phyloP scores from a whole-genome alignment of 2,797 vertebrate genomes.

The Acanthiza pusilla region DNA sequence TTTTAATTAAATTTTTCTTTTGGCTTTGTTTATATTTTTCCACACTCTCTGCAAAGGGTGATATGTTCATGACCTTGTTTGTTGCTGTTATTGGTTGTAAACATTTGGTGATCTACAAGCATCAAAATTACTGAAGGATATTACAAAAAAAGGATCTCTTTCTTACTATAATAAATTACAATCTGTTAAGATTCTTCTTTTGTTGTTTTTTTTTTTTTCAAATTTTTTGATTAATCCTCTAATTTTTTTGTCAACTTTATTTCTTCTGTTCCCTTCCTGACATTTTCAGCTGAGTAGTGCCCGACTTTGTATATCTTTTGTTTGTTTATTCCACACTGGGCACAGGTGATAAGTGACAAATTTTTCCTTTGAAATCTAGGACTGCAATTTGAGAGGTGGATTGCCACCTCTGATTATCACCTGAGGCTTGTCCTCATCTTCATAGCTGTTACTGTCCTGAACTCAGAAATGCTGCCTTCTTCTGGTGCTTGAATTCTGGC shows the following conservation, averaged over 20 bases:
- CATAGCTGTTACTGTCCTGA: neutral
- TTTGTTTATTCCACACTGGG: neutral
- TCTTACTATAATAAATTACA: neutral
- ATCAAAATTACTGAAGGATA: neutral
- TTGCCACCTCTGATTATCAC: neutral
- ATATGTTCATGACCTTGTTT: neutral
- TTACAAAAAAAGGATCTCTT: neutral
- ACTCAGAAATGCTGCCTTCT: neutral
- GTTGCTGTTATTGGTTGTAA: neutral
- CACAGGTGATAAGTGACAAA: neutral
- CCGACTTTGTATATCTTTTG: neutral
- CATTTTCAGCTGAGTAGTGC: neutral
- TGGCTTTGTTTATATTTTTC: neutral
- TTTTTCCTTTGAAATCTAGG: neutral
- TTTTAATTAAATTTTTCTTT: neutral
- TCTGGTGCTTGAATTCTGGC: neutral
- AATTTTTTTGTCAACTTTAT: neutral
- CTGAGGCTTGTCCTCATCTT: neutral
- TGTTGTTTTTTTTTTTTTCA: neutral
- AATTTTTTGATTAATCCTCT: neutral
- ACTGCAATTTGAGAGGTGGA: neutral
- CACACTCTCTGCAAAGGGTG: rapidly evolving
- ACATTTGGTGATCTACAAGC: neutral
- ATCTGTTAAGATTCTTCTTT: neutral
- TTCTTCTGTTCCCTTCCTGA: neutral